Evolutionary conservation across 2,888 invertebrate species (phyloP).

Genomic region (Synanthedon vespiformis): DNA sequence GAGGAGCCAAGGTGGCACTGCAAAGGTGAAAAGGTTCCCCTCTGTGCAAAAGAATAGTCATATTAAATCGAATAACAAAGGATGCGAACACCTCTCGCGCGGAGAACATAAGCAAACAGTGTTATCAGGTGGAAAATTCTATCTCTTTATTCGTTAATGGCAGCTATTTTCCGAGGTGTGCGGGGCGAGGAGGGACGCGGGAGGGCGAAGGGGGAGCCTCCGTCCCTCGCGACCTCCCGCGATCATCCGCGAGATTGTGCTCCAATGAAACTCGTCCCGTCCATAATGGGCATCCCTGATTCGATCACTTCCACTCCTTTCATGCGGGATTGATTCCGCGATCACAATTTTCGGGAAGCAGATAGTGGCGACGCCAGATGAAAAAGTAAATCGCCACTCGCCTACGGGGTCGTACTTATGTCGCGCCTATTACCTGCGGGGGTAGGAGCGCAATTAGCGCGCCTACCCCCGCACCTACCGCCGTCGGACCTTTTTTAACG

Average conservation of each 20-base stretch:
- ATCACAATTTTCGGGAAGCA: conserved; percentile 26
- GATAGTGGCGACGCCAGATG: conserved; percentile 12
- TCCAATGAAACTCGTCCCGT: conserved; percentile 32
- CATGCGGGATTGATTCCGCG: conserved; percentile 35
- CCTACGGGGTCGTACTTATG: background rate
- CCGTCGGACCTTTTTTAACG: conserved; percentile 18
- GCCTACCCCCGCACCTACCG: background rate
- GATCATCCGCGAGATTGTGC: conserved; percentile 40
- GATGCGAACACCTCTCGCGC: conserved; percentile 15
- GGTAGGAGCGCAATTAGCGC: conserved; percentile 16
- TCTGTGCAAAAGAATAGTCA: conserved; percentile 14
- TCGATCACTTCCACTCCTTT: conserved; percentile 47
- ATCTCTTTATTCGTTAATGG: conserved; percentile 46
- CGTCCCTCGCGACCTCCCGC: conserved; percentile 12
- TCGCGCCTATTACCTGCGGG: background rate
- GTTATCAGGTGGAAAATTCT: conserved; percentile 45
- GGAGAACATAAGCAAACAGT: conserved; percentile 28
- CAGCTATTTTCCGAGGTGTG: conserved; percentile 28
- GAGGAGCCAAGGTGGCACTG: background rate
- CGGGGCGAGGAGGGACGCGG: conserved; percentile 6
- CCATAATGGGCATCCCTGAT: conserved; percentile 47
- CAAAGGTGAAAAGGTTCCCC: background rate
- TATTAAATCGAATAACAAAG: conserved; percentile 26
- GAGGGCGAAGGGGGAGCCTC: conserved; percentile 2
- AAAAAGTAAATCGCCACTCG: background rate